Percentiles rank a stretch among this genome's conserved stretches.
phyloP scores from a whole-genome alignment of 2,113 vertebrate genomes.

The Emberiza fucata region DNA sequence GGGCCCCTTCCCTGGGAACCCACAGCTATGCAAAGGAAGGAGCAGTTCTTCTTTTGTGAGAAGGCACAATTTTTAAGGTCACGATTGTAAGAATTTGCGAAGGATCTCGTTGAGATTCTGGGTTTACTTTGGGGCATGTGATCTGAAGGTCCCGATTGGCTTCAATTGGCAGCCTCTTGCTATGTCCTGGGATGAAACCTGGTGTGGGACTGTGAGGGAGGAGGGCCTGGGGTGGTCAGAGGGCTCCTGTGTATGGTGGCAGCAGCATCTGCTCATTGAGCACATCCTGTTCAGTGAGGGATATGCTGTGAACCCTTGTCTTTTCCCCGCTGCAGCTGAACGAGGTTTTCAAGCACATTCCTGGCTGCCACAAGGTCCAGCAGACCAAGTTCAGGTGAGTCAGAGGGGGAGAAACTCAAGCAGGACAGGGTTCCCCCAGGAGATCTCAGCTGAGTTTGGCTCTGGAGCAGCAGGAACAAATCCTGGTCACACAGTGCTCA shows the following conservation, averaged over 20 bases:
- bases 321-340: conserved; percentile 79
- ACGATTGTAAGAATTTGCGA: not conserved
- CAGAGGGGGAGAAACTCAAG: not conserved
- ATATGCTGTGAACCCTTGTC: not conserved
- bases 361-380: conserved; percentile 82
- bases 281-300: not conserved
- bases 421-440: not conserved
- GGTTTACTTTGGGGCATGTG: not conserved
- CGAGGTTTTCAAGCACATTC: conserved; percentile 84
- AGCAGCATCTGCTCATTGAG: not conserved
- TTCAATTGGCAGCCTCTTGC: not conserved
- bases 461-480: not conserved
- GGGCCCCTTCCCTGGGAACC: not conserved
- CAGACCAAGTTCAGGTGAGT: conserved; percentile 92
- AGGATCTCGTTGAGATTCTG: accelerated
- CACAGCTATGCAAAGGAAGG: not conserved
- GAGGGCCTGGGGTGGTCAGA: not conserved
- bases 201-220: not conserved
- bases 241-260: not conserved
- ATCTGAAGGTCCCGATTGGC: not conserved
- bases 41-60: not conserved
- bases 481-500: accelerated
- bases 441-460: not conserved
- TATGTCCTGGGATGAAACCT: not conserved
- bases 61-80: not conserved